Conservation (phyloP, 2,113 vertebrate species). For the Eleginops maclovinus region DNA sequence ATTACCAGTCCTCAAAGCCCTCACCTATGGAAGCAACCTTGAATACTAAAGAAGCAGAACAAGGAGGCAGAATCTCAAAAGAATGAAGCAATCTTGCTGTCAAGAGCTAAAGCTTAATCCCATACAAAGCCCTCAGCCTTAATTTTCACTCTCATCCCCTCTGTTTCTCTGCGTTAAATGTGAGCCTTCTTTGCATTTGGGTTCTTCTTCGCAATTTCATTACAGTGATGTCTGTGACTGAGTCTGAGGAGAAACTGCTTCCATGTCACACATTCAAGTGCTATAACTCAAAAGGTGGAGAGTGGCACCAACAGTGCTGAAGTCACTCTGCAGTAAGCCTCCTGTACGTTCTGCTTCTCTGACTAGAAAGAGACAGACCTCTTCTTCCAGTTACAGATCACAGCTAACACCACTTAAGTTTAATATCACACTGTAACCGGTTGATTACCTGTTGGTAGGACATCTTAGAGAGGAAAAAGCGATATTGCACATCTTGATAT, state of each 20-base stretch:
- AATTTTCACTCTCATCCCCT: conserved; percentile 26
- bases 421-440: neutral
- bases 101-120: conserved; percentile 49
- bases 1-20: conserved; percentile 43
- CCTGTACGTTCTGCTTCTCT: neutral
- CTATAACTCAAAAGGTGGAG: conserved; percentile 11
- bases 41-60: conserved; percentile 56
- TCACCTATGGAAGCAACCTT: conserved; percentile 60
- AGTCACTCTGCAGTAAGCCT: conserved; percentile 7
- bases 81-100: conserved; percentile 48
- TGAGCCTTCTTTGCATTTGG: conserved; percentile 20
- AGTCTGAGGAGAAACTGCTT: neutral
- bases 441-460: neutral
- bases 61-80: conserved; percentile 42
- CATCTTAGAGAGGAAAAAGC: conserved; percentile 4
- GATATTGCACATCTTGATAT: conserved; percentile 2
- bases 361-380: conserved; percentile 19
- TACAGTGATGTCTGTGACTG: conserved; percentile 7
- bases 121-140: conserved; percentile 41
- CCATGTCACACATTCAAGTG: conserved; percentile 19
- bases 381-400: conserved; percentile 4
- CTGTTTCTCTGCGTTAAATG: neutral
- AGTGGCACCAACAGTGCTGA: conserved; percentile 9
- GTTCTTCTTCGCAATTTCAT: conserved; percentile 31
- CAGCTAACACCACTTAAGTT: neutral